Evolutionary conservation across 2,797 vertebrate genomes (phyloP), one percentile per base, ranked within the genome.

Genomic region (Lepus oiostolus): DNA sequence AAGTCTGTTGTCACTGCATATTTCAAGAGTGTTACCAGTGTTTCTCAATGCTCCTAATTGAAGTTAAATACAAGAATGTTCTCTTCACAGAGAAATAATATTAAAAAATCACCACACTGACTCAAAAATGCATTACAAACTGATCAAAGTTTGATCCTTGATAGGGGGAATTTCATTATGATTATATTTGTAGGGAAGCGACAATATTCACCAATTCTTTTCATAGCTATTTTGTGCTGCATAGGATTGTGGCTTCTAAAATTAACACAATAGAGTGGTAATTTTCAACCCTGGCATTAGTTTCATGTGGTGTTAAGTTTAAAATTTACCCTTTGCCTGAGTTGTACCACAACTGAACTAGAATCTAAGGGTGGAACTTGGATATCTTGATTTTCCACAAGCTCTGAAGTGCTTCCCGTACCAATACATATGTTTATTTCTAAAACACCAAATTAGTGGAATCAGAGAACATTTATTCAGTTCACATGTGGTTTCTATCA

Each of bases 361-460:
- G 65, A 80, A 38, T 70, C 30, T 88, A 62, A 16, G 13, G 7
- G 5, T 58, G 4, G 30, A 11, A 47, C 35, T 38, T 72, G 28
- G 10, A 9, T 62, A n/a, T 72, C n/a, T 82, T 8, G 82, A 32
- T 3, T 87, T 88, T 67, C 1, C 28, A 50, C 5, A 70, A 50
- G 21, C 9, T 84, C 93, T 92, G 10, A 47, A 47, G 42, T 47
- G 42, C 42, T 47, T 47, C 42, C 42, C 42, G 9, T 47, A 47
- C 54, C 11, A 28, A n/a, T 11, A 60, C 19, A 26, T 80, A 9
- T 42, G 38, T 10, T 47, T 22, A 58, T 71, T 93, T 72, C 21
- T 67, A 76, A n/a, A 95, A 87, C 60, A 30, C 67, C 63, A 71
- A 67, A 9, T 21, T 71, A 81, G 83, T 89, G 21, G 35, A 50